phyloP scores from a whole-genome alignment of 2,113 vertebrate genomes.

The Octodon degus region DNA sequence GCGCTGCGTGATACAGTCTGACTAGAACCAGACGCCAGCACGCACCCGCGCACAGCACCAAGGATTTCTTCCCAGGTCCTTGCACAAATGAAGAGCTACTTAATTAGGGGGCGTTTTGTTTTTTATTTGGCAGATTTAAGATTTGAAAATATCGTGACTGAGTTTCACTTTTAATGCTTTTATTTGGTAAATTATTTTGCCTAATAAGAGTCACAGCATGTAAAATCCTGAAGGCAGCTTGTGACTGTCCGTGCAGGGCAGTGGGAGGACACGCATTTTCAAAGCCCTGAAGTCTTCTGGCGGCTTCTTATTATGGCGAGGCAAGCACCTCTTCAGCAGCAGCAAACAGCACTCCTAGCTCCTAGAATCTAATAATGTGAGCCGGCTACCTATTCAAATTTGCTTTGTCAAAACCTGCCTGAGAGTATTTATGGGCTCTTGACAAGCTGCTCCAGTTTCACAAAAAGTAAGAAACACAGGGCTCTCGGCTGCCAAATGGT shows the following conservation, averaged over 20 bases:
- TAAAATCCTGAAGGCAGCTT: slow-evolving; percentile 1
- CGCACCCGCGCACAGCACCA: not conserved
- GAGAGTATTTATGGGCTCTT: slow-evolving; percentile 59
- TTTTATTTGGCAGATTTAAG: not conserved
- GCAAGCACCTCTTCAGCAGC: not conserved
- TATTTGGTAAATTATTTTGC: slow-evolving; percentile 43
- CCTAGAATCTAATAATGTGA: slow-evolving; percentile 27
- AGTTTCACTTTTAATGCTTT: slow-evolving; percentile 6
- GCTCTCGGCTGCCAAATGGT: slow-evolving; percentile 74
- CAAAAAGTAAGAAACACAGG: slow-evolving; percentile 72
- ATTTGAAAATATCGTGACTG: slow-evolving; percentile 25
- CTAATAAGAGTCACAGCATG: not conserved
- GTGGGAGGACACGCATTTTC: not conserved
- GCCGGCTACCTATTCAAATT: slow-evolving; percentile 50
- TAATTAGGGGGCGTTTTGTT: not conserved
- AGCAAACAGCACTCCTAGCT: slow-evolving; percentile 5
- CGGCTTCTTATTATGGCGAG: not conserved
- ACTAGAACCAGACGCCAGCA: not conserved
- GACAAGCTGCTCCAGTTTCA: slow-evolving; percentile 74
- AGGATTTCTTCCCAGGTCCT: not conserved
- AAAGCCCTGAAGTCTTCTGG: not conserved
- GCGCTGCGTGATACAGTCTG: not conserved
- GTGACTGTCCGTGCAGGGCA: not conserved
- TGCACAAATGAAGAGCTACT: not conserved
- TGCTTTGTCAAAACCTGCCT: slow-evolving; percentile 53